These are phyloP conservation scores for Chondrosia reniformis DNA, from an alignment of 37 sponge, comb jelly and placozoan genomes.

Conservation along the genomic window DNA sequence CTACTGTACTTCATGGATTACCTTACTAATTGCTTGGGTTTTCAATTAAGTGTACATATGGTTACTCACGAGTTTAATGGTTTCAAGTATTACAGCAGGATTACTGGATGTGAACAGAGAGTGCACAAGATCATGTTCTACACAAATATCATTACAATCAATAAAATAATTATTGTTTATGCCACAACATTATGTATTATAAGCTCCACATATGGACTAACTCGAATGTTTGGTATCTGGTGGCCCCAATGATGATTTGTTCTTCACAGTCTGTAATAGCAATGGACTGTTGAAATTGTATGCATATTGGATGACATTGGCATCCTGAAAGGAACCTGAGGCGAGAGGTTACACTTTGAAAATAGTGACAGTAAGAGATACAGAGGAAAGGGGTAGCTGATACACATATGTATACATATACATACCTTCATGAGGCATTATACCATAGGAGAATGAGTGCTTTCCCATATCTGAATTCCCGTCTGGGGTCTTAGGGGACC, in stretches of 20 bases:
- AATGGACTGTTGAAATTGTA: slow-evolving; percentile 56
- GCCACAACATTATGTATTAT: background rate
- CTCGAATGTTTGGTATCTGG: background rate
- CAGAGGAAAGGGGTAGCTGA: too few species aligned
- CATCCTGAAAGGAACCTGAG: slow-evolving; percentile 39
- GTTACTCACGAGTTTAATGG: slow-evolving; percentile 25
- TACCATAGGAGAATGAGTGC: slow-evolving; percentile 41
- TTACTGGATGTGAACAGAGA: too few species aligned
- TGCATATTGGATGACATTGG: slow-evolving; percentile 43
- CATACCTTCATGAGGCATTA: slow-evolving; percentile 56
- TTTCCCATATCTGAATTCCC: slow-evolving; percentile 67
- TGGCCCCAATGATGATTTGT: background rate
- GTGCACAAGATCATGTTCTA: background rate
- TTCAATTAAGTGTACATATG: too few species aligned
- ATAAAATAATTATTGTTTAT: background rate
- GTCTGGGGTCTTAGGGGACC: slow-evolving; percentile 73
- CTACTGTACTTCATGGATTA: too few species aligned
- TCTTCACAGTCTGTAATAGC: background rate
- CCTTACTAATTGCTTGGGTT: too few species aligned
- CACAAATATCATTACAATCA: background rate
- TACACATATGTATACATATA: too few species aligned
- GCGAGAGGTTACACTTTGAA: background rate
- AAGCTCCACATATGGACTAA: background rate
- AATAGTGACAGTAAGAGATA: background rate
- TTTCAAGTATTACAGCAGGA: slow-evolving; percentile 31